A percentile compares a stretch with the other conserved stretches of the same genome.
Conservation (phyloP, 2,113 vertebrate genomes). For the Tonatia bakeri region DNA sequence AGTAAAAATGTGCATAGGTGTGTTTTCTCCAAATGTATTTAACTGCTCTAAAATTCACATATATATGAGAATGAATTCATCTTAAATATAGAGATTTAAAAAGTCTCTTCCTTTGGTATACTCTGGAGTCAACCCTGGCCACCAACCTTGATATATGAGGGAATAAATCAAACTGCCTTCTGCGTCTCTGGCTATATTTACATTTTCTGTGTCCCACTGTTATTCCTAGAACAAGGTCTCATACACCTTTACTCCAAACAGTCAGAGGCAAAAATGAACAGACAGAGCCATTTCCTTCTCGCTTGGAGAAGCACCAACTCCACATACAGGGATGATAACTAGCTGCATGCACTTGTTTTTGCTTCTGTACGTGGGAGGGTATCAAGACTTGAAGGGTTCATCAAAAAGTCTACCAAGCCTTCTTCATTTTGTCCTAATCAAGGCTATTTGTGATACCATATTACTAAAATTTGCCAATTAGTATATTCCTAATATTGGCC, state of each 20-base stretch:
- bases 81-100: not conserved
- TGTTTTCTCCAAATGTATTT: not conserved
- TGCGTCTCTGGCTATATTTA: not conserved
- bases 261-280: not conserved
- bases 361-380: not conserved
- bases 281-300: not conserved
- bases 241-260: not conserved
- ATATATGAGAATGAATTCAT: not conserved
- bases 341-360: not conserved
- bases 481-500: not conserved
- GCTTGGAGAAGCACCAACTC: not conserved
- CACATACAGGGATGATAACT: not conserved
- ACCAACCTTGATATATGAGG: not conserved
- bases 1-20: not conserved
- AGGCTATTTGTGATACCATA: not conserved
- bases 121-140: not conserved
- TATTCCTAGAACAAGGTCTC: not conserved
- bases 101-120: not conserved
- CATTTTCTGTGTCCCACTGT: not conserved
- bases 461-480: not conserved
- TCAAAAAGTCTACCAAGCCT: not conserved
- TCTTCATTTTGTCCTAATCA: not conserved
- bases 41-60: not conserved
- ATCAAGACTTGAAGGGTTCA: not conserved
- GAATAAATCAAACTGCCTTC: not conserved